Evolutionary conservation across 2,113 vertebrate genomes (phyloP).

Genomic region (Australoheros scitulus): DNA sequence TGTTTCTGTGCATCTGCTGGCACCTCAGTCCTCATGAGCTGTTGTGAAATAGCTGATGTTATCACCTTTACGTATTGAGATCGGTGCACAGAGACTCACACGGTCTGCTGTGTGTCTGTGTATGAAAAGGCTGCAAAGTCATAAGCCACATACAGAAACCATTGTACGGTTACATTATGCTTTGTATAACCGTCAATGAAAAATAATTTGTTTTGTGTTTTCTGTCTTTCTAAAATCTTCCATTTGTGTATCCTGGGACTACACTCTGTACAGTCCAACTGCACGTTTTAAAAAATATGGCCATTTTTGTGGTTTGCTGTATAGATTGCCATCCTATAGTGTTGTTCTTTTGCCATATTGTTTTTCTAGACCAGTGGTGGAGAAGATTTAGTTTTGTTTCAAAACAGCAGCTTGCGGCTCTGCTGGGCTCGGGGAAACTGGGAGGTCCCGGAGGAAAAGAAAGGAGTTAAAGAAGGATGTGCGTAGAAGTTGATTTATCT

Average conservation of each 20-base stretch:
- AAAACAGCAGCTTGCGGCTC: slow-evolving; percentile 39
- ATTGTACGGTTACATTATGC: slow-evolving; percentile 2
- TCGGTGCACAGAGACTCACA: neutral
- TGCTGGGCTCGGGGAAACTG: slow-evolving; percentile 29
- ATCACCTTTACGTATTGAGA: neutral
- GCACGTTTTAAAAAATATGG: neutral
- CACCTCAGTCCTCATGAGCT: neutral
- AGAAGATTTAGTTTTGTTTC: slow-evolving; percentile 57
- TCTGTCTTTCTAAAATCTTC: neutral
- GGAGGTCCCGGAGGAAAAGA: slow-evolving; percentile 57
- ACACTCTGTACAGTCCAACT: neutral
- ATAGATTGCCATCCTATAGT: slow-evolving; percentile 1
- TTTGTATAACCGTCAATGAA: slow-evolving; percentile 19
- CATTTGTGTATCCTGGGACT: neutral
- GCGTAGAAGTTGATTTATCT: slow-evolving; percentile 58
- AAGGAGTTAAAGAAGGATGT: slow-evolving; percentile 46
- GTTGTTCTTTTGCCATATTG: slow-evolving; percentile 29
- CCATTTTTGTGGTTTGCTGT: neutral
- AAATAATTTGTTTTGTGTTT: neutral
- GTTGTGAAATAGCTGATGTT: neutral
- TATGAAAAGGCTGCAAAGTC: slow-evolving; percentile 3
- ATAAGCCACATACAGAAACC: neutral
- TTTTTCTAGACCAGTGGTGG: slow-evolving; percentile 44
- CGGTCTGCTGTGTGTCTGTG: too few species aligned
- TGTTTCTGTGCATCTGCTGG: neutral